Evolutionary conservation across 1,140 invertebrate genomes (phyloP).

Genomic region (Eumaeus atala): DNA sequence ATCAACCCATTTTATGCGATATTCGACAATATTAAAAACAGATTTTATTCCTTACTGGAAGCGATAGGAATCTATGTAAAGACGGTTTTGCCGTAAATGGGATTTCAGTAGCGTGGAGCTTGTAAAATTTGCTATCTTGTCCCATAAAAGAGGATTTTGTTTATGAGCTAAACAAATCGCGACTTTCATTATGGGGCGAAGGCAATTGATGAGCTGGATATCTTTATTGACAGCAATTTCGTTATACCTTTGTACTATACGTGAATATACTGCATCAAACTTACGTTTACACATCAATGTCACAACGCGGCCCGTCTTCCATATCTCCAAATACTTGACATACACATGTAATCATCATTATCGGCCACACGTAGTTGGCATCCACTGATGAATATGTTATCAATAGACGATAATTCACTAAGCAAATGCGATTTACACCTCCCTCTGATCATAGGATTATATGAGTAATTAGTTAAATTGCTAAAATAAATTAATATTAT

Average conservation of each 20-base stretch:
- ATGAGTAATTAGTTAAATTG: no score
- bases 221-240: slow-evolving; percentile 57
- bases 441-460: no score
- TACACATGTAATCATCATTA: no score
- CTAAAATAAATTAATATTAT: no score
- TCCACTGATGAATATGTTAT: no score
- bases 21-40: slow-evolving; percentile 15
- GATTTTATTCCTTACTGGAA: slow-evolving; percentile 10
- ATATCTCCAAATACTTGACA: no score
- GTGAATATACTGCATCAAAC: no score
- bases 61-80: slow-evolving; percentile 36
- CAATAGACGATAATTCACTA: no score
- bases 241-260: slow-evolving; percentile 13
- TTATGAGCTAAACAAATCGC: slow-evolving; percentile 59
- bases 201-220: slow-evolving; percentile 47
- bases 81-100: slow-evolving; percentile 39
- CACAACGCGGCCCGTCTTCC: no score
- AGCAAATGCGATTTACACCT: no score
- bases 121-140: slow-evolving; percentile 53
- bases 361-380: no score
- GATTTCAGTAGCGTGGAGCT: slow-evolving; percentile 37
- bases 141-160: slow-evolving; percentile 58
- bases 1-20: slow-evolving; percentile 9
- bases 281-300: no score
- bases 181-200: slow-evolving; percentile 47